A percentile compares a stretch with the other conserved stretches of the same genome.
Evolutionary conservation across 2,113 vertebrate genomes (phyloP).

Genomic region (Campylomormyrus tamandua): DNA sequence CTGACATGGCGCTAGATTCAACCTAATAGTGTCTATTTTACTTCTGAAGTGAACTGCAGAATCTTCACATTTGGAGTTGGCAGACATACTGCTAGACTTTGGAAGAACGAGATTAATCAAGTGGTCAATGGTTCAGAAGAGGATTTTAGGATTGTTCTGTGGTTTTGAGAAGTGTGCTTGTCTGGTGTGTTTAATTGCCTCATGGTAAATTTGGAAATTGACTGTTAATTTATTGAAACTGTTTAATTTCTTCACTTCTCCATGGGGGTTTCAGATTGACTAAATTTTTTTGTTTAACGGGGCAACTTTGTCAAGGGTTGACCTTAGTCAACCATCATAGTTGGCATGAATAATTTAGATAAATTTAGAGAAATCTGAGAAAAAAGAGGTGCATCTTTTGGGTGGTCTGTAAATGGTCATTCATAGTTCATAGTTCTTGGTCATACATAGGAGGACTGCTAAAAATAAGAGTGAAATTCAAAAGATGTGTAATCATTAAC

Average conservation of each 20-base stretch:
- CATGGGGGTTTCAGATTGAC: background rate
- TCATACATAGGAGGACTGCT: too few relatives aligned
- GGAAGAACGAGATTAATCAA: background rate
- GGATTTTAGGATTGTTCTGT: background rate
- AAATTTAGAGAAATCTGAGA: too few relatives aligned
- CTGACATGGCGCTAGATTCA: background rate
- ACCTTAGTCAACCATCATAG: background rate
- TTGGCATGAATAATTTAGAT: too few relatives aligned
- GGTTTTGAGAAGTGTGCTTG: background rate
- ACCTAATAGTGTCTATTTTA: background rate
- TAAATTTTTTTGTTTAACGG: background rate
- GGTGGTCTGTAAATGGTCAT: too few relatives aligned
- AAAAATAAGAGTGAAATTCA: too few relatives aligned
- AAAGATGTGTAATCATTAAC: too few relatives aligned
- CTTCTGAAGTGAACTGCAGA: background rate
- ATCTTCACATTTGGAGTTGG: background rate
- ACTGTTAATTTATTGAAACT: background rate
- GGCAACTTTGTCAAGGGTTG: background rate
- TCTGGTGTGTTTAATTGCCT: background rate
- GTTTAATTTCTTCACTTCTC: background rate
- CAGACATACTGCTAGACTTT: background rate
- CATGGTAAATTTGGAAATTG: background rate
- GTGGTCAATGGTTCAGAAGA: background rate
- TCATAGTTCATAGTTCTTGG: too few relatives aligned
- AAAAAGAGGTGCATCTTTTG: too few relatives aligned